Evolutionary conservation across 2,888 invertebrate genomes (phyloP).

Genomic region (Sesamia inferens): DNA sequence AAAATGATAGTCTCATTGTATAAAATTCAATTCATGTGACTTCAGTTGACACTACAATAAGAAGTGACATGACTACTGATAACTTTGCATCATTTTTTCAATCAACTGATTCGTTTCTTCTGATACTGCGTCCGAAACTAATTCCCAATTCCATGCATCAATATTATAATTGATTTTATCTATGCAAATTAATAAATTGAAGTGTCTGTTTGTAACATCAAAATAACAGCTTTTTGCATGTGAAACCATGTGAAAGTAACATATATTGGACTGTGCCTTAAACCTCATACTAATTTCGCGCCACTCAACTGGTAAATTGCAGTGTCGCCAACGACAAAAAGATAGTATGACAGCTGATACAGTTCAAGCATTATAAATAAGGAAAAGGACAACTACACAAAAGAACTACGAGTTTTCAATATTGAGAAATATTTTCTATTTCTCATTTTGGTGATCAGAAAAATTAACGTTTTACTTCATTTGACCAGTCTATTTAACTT

Average conservation of each 20-base stretch:
- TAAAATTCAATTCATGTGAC: constrained; percentile 15
- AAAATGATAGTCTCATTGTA: constrained; percentile 46
- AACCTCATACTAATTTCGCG: neutral
- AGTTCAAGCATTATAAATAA: neutral
- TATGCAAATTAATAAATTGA: neutral
- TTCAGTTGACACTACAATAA: constrained; percentile 8
- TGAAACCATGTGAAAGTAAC: too few species aligned
- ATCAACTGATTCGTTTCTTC: constrained; percentile 52
- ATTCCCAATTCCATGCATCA: constrained; percentile 17
- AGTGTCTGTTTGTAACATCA: too few species aligned
- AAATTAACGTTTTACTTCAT: neutral
- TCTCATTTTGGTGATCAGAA: neutral
- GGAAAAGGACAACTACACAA: too few species aligned
- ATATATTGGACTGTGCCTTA: neutral
- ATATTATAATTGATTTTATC: neutral
- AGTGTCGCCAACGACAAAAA: neutral
- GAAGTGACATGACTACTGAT: constrained; percentile 1
- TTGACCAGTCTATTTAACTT: too few species aligned
- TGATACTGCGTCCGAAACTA: constrained; percentile 8
- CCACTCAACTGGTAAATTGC: neutral
- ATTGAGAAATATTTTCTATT: neutral
- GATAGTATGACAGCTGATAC: neutral
- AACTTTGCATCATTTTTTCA: constrained; percentile 24
- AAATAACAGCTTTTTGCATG: too few species aligned
- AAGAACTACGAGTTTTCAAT: neutral